phyloP scores from a whole-genome alignment of 2,797 vertebrate genomes.

The Amblyopsis hoosieri region DNA sequence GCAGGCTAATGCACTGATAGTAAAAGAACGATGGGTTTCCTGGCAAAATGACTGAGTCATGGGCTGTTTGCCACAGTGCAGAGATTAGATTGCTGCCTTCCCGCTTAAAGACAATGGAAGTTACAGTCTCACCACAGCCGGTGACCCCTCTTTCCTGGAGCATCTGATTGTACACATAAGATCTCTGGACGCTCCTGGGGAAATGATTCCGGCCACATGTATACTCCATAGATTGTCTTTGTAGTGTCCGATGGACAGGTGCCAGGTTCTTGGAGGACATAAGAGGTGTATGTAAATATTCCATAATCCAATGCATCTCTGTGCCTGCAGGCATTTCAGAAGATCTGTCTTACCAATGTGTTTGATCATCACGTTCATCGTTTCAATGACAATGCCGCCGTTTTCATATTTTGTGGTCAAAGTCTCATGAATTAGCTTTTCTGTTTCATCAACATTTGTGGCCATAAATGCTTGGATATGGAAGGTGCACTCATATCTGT shows the following conservation, averaged over 20 bases:
- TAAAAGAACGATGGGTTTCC: background rate
- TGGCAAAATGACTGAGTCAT: background rate
- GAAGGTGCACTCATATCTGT: constrained; percentile 68
- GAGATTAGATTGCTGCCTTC: no score
- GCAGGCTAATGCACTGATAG: constrained; percentile 2
- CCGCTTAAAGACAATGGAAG: background rate
- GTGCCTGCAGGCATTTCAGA: background rate
- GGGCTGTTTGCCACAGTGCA: no score
- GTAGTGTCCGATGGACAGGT: constrained; percentile 62
- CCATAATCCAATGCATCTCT: background rate
- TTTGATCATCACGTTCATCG: constrained; percentile 22
- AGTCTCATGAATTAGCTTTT: constrained; percentile 28
- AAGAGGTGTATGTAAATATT: background rate
- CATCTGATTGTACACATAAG: constrained; percentile 54
- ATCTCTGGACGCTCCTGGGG: constrained; percentile 56
- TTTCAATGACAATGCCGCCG: constrained; percentile 43
- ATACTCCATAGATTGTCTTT: constrained; percentile 63
- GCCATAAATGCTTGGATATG: constrained; percentile 54
- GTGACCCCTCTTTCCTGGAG: constrained; percentile 33
- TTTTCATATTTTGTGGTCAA: constrained; percentile 51
- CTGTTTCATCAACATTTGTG: constrained; percentile 19
- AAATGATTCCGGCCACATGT: constrained; percentile 66
- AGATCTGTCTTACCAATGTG: constrained; percentile 55
- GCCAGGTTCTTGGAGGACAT: constrained; percentile 58
- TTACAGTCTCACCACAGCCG: constrained; percentile 74